A percentile compares a stretch with the other conserved stretches of the same genome.
phyloP scores from a whole-genome alignment of 2,113 vertebrate species.

The Baryphthengus martii region DNA sequence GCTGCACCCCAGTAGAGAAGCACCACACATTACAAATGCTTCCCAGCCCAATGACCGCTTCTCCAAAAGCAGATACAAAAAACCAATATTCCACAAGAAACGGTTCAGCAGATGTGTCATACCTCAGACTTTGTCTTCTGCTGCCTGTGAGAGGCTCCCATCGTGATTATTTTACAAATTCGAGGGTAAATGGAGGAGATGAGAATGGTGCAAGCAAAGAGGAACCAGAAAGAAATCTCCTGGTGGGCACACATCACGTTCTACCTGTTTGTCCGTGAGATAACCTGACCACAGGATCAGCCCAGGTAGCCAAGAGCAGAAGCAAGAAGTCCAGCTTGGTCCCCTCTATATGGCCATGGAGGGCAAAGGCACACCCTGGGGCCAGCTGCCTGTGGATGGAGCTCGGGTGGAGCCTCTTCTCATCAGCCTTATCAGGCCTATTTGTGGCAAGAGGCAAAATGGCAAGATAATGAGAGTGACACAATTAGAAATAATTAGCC shows the following conservation, averaged over 20 bases:
- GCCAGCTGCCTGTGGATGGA: neutral
- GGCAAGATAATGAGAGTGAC: neutral
- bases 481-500: slow-evolving; percentile 35
- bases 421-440: neutral
- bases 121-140: neutral
- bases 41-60: neutral
- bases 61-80: neutral
- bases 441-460: neutral
- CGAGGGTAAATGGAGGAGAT: neutral
- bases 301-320: neutral
- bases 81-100: neutral
- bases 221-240: neutral
- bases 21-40: neutral
- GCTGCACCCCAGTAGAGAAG: neutral
- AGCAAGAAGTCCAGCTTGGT: neutral
- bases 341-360: too few species aligned
- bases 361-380: neutral
- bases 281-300: neutral
- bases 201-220: neutral
- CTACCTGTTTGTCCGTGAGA: neutral
- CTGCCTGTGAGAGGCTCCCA: neutral
- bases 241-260: neutral
- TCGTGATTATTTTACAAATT: neutral
- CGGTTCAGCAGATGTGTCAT: neutral
- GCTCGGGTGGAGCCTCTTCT: neutral